Base-by-base conservation (phyloP, 1,140 invertebrate genomes). In the Galendromus occidentalis region DNA sequence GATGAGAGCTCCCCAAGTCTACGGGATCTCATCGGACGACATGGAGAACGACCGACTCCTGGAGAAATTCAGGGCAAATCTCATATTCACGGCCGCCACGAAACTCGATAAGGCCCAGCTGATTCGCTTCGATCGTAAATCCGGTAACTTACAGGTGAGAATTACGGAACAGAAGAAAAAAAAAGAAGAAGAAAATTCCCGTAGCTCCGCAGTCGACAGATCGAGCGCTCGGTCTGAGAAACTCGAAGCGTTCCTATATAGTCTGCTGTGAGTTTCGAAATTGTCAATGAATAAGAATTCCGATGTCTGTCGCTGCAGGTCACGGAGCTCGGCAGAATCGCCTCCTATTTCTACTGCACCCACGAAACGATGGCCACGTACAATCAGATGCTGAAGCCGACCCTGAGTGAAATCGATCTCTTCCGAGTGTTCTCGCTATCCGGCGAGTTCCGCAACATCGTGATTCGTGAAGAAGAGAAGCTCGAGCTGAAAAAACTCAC, bases 371-470 rank as follows among this genome's bases (percentile, higher is more conserved):
- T 99, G 82, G 79, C 86, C 66, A 91, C 89, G 0, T 99, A 98
- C 75, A 97, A 97, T 78, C 90, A 97, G 74, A 78, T 98, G 51
- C 74, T 99, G 30, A 98, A 98, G 75, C 91, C 92, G 42, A 97
- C 91, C 1, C 79, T 98, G 0, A 91, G 90, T 69, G 95, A 98
- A 76, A 98, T 98, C 68, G 96, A 99, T 76, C 76, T 98, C 4
- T 97, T 99, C 74, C 80, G 95, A n/a, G 94, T 99, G 0, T 99
- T 99, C 75, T 97, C 94, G 0, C 78, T 98, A n/a, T 96, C 92
- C 0, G 83, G 86, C 0, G 92, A 97, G 75, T 97, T 97, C 74
- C 84, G 83, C 68, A 85, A 94, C 73, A 88, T 96, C 30, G 84
- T 87, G 28, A 94, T 99, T 0, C 79, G 96, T 20, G 96, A 98